These are phyloP conservation scores for Clarias laeviceps DNA, from an alignment of 2,797 vertebrate species.

Conservation along the genomic window DNA sequence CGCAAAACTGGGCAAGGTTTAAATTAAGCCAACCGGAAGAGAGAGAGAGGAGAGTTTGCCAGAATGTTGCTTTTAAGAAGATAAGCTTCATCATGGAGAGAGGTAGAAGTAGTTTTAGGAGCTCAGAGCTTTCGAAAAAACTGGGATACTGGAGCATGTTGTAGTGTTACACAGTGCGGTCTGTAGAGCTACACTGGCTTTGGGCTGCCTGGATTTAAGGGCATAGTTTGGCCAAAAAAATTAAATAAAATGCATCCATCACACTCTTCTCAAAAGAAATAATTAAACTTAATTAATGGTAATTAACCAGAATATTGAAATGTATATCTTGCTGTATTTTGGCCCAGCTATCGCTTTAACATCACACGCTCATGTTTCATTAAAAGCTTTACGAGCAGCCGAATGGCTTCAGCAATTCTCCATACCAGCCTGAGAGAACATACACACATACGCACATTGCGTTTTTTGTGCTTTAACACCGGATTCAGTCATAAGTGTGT, in stretches of 20 bases:
- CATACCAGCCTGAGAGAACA: slow-evolving; percentile 26
- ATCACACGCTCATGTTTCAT: slow-evolving; percentile 46
- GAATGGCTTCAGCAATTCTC: slow-evolving; percentile 56
- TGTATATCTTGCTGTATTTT: neutral
- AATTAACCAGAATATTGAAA: neutral
- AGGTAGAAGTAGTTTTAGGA: neutral
- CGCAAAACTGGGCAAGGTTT: too few relatives aligned
- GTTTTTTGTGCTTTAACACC: neutral
- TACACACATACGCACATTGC: neutral
- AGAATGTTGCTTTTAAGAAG: neutral
- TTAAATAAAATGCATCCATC: too few relatives aligned
- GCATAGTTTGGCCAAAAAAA: slow-evolving; percentile 18
- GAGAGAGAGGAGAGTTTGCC: neutral
- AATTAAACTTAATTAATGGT: too few relatives aligned
- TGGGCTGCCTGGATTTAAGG: slow-evolving; percentile 42
- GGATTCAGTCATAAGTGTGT: neutral
- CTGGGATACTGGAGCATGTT: neutral
- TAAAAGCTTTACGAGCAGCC: slow-evolving; percentile 59
- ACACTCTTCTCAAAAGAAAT: neutral
- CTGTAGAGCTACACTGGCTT: slow-evolving; percentile 45
- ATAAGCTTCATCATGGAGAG: neutral
- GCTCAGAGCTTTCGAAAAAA: neutral
- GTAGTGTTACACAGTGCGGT: neutral
- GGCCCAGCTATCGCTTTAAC: slow-evolving; percentile 26
- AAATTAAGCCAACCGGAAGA: neutral